These are phyloP conservation scores for Stegodyphus mimosarum DNA, from an alignment of 1,140 invertebrate species.

Conservation along the genomic window DNA sequence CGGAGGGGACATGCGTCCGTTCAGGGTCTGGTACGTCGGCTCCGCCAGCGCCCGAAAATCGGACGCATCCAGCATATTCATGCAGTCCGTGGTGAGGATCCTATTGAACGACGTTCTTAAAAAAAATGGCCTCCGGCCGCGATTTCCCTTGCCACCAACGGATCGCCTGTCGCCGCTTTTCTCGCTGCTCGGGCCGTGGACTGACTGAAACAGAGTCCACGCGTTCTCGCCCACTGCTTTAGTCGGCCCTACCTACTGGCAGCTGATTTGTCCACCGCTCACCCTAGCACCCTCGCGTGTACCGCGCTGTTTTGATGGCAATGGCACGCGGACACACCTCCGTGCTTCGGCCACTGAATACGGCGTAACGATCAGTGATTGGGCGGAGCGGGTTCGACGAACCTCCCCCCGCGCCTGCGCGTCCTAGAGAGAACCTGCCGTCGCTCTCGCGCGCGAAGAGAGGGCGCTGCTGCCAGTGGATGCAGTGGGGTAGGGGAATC, in stretches of 20 bases:
- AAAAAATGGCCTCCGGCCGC: background rate
- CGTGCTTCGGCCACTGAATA: constrained; percentile 27
- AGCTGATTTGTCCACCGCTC: constrained; percentile 43
- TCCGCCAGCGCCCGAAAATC: constrained; percentile 64
- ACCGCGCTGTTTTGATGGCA: constrained; percentile 31
- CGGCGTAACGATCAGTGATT: background rate
- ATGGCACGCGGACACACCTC: constrained; percentile 45
- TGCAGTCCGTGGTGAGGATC: constrained; percentile 34
- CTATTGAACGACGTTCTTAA: background rate
- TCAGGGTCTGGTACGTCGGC: constrained; percentile 64
- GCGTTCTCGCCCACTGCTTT: background rate
- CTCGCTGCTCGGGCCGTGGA: constrained; percentile 11
- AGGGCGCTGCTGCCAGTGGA: constrained; percentile 21
- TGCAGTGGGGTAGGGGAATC: background rate
- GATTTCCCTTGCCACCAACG: constrained; percentile 13
- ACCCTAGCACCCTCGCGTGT: constrained; percentile 11
- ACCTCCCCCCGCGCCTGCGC: background rate
- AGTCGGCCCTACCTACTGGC: constrained; percentile 6
- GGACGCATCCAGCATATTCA: constrained; percentile 64
- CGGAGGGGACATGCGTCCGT: constrained; percentile 64
- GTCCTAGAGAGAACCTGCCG: background rate
- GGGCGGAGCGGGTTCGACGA: background rate
- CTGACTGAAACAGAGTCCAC: background rate
- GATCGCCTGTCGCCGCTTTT: background rate
- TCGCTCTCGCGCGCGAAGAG: background rate